Evolutionary conservation across 35 echinoderm and acorn worm genomes (phyloP), one percentile per base, ranked within the genome.

Genomic region (Lytechinus variegatus): DNA sequence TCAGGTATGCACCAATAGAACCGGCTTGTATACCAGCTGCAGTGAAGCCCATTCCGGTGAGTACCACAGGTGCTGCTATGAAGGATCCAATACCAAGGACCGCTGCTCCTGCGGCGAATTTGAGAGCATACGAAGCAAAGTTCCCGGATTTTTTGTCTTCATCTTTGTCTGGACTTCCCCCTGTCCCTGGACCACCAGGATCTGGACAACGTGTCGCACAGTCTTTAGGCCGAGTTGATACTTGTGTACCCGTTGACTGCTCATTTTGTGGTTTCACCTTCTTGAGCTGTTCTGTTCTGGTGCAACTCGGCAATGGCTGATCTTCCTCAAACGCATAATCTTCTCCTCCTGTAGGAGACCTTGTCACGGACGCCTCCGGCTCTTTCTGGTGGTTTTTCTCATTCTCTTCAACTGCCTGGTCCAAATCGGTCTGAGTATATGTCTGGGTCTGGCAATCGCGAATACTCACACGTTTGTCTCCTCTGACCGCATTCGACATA

Each of bases 381-480:
- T 79, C 66, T 79, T 5, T 79, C 16, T 79, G 66, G 16, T 79
- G 66, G n/a, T 79, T 79, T 24, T 24, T 79, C 21, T 16, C 66
- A 4, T 79, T 79, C 66, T 79, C 66, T 79, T 19, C 66, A n/a
- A 19, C 66, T 79, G 19, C 66, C 66, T 24, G 66, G 6, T 24
- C 21, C n/a, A 79, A 7, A 14, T 79, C 66, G n/a, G 19, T 24
- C 19, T n/a, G 21, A n/a, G n/a, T n/a, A n/a, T 24, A 24, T 7
- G 66, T 79, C 66, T 79, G 66, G 66, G 66, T 79, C 66, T 79
- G 66, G n/a, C 66, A 79, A 79, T 79, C 66, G 19, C 66, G 66
- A 79, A 79, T 21, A 19, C 14, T 1, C 14, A 71, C 16, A 13
- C 21, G 16, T 14, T 44, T 71, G 12, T 13, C 14, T 71, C 5